Evolutionary conservation across 2,797 vertebrate genomes (phyloP), one percentile per base, ranked within the genome.

Genomic region (Bradypus variegatus): DNA sequence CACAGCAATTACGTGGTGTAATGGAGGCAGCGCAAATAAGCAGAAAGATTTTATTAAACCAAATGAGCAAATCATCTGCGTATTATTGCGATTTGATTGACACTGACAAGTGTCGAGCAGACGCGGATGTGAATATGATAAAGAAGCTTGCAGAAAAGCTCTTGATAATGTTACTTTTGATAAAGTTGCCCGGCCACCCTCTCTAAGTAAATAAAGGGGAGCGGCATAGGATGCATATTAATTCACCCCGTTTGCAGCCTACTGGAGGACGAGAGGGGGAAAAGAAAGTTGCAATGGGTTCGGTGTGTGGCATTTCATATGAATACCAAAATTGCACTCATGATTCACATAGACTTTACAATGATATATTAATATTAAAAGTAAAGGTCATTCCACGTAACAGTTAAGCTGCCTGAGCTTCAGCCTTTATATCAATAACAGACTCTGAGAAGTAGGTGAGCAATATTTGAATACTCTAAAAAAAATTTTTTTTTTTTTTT

Each of bases 31-130:
- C 98, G 98, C 98, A 98, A 99, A 99, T 99, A 99, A 99, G 98
- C 98, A 98, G 97, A 97, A 98, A 99, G 98, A 99, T 99, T 99
- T 99, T 99, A 99, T 99, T 99, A 99, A 99, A 99, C 98, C 98
- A 99, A 99, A 99, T 99, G 99, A 99, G 99, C 98, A 98, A 99
- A 98, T 99, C 98, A 98, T 98, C 98, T 98, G 98, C 98, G 98
- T 98, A 98, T 99, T 99, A 99, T 99, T 98, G 98, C 98, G 97
- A 97, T 97, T 98, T 99, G 99, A 99, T 99, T 99, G 99, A 99
- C 99, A 99, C 98, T 99, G 99, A 99, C 98, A 98, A 99, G 98
- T 98, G 98, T 98, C 97, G 98, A 98, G 98, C 97, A 96, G 97
- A 96, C 98, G 97, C 96, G 96, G 98, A 98, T 98, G 98, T 97